Conservation (phyloP, 2,888 invertebrate genomes). For the Teinopalpus imperialis region DNA sequence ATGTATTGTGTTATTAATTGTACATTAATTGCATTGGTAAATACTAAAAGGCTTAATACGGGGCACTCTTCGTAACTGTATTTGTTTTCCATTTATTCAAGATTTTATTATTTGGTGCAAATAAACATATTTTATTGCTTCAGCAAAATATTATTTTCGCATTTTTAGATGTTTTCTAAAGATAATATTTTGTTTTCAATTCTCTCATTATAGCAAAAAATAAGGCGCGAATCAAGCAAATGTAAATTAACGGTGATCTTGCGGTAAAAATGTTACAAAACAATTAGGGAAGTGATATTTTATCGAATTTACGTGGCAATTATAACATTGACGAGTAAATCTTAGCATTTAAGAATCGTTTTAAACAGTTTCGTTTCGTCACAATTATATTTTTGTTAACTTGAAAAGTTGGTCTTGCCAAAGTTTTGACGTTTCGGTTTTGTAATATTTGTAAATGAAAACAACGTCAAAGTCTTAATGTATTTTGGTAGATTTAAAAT, state of each 20-base stretch:
- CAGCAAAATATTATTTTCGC: no score
- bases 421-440: slow-evolving; percentile 41
- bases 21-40: no score
- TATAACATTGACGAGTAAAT: slow-evolving; percentile 38
- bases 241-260: neutral
- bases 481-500: slow-evolving; percentile 28
- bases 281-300: slow-evolving; percentile 57
- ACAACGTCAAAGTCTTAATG: slow-evolving; percentile 21
- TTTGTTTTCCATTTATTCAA: no score
- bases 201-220: neutral
- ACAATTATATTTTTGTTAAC: slow-evolving; percentile 39
- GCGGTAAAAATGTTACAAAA: slow-evolving; percentile 32
- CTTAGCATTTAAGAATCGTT: slow-evolving; percentile 40
- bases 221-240: slow-evolving; percentile 3
- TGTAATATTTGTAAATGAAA: slow-evolving; percentile 24
- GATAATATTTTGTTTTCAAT: neutral
- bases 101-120: no score
- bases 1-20: no score
- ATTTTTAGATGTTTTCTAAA: neutral
- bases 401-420: slow-evolving; percentile 56
- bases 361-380: slow-evolving; percentile 38
- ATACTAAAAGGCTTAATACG: no score
- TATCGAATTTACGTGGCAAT: slow-evolving; percentile 78
- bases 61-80: no score
- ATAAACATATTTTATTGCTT: no score